phyloP scores from a whole-genome alignment of 2,888 invertebrate species.

The Machimus atricapillus region DNA sequence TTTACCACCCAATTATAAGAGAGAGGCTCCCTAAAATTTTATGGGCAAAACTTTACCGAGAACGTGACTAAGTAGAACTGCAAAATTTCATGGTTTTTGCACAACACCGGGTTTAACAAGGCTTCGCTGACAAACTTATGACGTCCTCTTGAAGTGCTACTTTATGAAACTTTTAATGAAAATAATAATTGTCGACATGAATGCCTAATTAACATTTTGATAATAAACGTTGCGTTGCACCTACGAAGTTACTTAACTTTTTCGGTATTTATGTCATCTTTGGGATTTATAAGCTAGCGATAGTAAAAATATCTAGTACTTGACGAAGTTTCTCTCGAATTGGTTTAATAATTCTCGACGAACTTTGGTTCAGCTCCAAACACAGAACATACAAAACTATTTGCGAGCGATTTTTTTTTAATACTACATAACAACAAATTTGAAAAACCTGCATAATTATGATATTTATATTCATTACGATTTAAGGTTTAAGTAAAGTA shows the following conservation, averaged over 20 bases:
- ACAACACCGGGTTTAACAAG: not conserved
- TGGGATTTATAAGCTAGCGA: not conserved
- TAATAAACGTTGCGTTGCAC: not conserved
- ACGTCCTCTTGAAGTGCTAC: not conserved
- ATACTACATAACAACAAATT: too few species aligned
- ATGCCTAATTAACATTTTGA: not conserved
- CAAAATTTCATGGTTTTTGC: not conserved
- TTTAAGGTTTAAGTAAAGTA: too few species aligned
- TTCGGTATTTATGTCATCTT: not conserved
- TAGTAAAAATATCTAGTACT: not conserved
- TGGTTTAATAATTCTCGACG: too few species aligned
- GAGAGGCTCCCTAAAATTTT: not conserved
- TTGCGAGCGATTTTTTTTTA: too few species aligned
- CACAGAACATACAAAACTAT: too few species aligned
- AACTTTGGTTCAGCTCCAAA: too few species aligned
- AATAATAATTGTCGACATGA: conserved; percentile 9
- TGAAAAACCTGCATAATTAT: too few species aligned
- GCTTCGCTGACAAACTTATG: not conserved
- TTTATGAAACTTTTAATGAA: conserved; percentile 8
- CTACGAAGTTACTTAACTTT: not conserved
- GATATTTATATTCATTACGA: too few species aligned
- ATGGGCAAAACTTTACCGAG: not conserved
- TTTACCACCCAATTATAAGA: conserved; percentile 25
- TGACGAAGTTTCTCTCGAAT: too few species aligned
- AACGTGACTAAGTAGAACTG: conserved; percentile 11